Conservation (phyloP, 2,113 vertebrate genomes). For the Caloenas nicobarica region DNA sequence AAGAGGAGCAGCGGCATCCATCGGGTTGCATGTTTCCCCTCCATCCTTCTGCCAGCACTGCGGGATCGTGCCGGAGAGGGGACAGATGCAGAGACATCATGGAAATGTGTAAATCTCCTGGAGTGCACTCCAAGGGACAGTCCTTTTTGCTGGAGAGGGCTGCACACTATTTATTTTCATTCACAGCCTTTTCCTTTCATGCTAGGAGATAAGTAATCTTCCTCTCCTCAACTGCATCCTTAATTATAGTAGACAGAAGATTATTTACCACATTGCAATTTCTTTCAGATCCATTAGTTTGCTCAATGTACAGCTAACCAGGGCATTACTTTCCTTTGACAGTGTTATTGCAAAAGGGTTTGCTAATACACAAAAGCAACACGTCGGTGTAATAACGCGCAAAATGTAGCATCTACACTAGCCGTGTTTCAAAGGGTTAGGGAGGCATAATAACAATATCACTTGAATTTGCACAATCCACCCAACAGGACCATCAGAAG, state of each 20-base stretch:
- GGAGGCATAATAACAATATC: not conserved
- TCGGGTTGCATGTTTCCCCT: not conserved
- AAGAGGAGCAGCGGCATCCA: not conserved
- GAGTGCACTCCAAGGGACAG: not conserved
- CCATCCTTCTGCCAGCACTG: not conserved
- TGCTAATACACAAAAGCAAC: not conserved
- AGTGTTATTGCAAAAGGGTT: not conserved
- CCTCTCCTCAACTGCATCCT: slow-evolving; percentile 15
- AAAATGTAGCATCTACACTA: fast-evolving
- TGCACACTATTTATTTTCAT: slow-evolving; percentile 18
- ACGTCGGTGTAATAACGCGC: not conserved
- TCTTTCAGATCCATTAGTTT: slow-evolving; percentile 57
- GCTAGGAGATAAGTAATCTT: slow-evolving; percentile 37
- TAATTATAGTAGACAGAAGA: slow-evolving; percentile 53
- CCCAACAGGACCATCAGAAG: not conserved
- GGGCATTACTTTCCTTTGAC: slow-evolving; percentile 28
- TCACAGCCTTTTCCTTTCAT: not conserved
- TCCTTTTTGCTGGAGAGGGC: not conserved
- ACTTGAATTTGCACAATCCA: not conserved
- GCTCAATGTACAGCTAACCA: slow-evolving; percentile 13
- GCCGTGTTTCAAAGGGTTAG: not conserved
- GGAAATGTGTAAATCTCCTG: not conserved
- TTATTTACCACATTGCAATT: slow-evolving; percentile 53
- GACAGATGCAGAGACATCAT: not conserved
- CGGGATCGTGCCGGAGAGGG: fast-evolving